Base-by-base conservation (phyloP, 2,113 vertebrate genomes). In the Peromyscus polionotus region DNA sequence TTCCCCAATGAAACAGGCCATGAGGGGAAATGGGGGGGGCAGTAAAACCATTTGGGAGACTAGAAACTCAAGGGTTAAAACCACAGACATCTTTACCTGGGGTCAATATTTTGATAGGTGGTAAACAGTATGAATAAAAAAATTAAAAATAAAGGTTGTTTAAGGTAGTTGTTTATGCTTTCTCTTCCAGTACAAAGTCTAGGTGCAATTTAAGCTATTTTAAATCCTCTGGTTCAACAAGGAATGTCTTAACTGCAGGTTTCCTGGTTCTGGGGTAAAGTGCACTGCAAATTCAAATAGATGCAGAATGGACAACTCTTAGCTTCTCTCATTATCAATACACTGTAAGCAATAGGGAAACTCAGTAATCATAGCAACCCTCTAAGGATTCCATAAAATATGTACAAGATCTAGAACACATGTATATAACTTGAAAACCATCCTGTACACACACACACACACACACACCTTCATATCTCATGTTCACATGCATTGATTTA, bases 281-380 rank as follows among this genome's bases (percentile, higher is more conserved):
- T 93, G 5, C 17, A 92, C 88, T 95, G 85, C 91, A 95, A 91
- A 97, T 96, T 95, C 65, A 90, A 48, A 95, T 90, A 75, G 4
- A 65, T 17, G 36, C 14, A 76, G 14, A 61, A 39, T 42, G 22
- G 31, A 95, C 57, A 81, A 63, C 19, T 63, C 51, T 28, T 61
- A 0, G 9, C n/a, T 89, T 48, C 42, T 96, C 42, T 83, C 70
- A 61, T 84, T 88, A 61, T 77, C 42, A 51, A 14, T 90, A 77
- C 14, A 39, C 24, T 84, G 39, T 75, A 93, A 94, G 36, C 6
- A 63, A 76, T 75, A 81, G 48, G 59, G 45, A 97, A 90, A 51
- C 19, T 3, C 12, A 57, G 22, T 26, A 59, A 68, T 90, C 17
- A 12, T 45, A 85, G 36, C 67, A 90, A 51, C 90, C 8, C 19